Evolutionary conservation across 92 coral and sea anemone genomes (phyloP), one percentile per base, ranked within the genome.

Genomic region (Galaxea fascicularis): DNA sequence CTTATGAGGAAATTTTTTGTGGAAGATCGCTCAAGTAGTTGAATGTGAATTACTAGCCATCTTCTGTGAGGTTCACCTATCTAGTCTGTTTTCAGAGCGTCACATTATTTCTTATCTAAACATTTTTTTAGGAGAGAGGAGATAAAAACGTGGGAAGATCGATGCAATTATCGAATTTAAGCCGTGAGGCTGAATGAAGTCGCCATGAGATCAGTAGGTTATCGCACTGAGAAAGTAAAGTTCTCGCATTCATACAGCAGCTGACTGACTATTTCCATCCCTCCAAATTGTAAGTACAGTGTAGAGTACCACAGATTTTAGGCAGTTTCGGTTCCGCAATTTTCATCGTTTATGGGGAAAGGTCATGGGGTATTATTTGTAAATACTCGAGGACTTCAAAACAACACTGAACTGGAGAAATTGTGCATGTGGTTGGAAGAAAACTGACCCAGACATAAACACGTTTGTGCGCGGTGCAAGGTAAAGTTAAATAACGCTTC

Each of bases 1-100:
- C 54, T 3, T 3, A 49, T 15, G 56, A 49, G 56, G 13, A 49
- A 49, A 49, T 49, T 5, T 11, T 49, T 49, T 35, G 41, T 6
- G 6, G 41, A n/a, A n/a, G n/a, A n/a, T n/a, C n/a, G 41, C 41
- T 2, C 6, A 2, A 35, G 41, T 6, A 35, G 41, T 35, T 35
- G 41, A 35, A 35, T 21, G 29, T 57, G 20, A 11, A 30, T 76
- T 20, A 22, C 49, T 18, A 39, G 35, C 57, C 81, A 76, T 10
- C 20, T 16, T 35, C 4, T 21, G 31, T 14, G 58, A 28, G 29
- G 59, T 71, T 26, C 27, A 41, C 18, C 51, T 51, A 51, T 73
- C 46, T 51, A 35, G 53, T 76, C 58, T 58, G 81, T 76, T 57
- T 39, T 76, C 66, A n/a, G 16, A 15, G 11, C 1, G 21, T 30